A percentile compares a stretch with the other conserved stretches of the same genome.
Evolutionary conservation across 2,113 vertebrate genomes (phyloP).

Genomic region (Oryzias javanicus): DNA sequence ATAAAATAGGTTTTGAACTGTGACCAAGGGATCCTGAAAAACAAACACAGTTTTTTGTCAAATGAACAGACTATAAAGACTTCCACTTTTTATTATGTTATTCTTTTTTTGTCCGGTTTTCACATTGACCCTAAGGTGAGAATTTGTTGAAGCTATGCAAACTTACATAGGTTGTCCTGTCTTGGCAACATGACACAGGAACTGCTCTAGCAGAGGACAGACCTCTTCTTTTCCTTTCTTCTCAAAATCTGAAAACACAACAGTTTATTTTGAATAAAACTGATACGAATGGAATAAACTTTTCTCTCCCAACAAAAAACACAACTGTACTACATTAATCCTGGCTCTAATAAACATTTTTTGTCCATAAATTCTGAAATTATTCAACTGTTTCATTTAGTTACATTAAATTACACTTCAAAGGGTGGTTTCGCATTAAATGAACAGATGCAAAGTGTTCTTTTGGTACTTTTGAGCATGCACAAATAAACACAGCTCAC

Average conservation of each 20-base stretch:
- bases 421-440: neutral
- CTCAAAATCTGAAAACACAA: slow-evolving; percentile 85
- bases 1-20: slow-evolving; percentile 97
- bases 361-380: too few relatives aligned
- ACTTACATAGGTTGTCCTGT: slow-evolving; percentile 96
- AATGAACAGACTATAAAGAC: neutral
- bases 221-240: slow-evolving; percentile 92
- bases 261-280: neutral
- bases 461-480: neutral
- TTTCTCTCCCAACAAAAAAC: neutral
- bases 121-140: too few relatives aligned
- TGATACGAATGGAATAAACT: neutral
- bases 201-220: slow-evolving; percentile 88
- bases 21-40: slow-evolving; percentile 90
- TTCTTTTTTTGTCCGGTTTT: neutral
- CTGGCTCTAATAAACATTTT: neutral
- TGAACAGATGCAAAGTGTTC: neutral
- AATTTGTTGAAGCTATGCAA: too few relatives aligned
- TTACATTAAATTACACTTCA: too few relatives aligned
- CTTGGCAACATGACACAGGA: slow-evolving; percentile 93
- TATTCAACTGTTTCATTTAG: too few relatives aligned
- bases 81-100: neutral
- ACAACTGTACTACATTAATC: neutral
- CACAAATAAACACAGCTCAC: neutral
- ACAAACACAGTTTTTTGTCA: slow-evolving; percentile 14